Base-by-base conservation (phyloP, 1,140 invertebrate species). In the Bombus affinis region DNA sequence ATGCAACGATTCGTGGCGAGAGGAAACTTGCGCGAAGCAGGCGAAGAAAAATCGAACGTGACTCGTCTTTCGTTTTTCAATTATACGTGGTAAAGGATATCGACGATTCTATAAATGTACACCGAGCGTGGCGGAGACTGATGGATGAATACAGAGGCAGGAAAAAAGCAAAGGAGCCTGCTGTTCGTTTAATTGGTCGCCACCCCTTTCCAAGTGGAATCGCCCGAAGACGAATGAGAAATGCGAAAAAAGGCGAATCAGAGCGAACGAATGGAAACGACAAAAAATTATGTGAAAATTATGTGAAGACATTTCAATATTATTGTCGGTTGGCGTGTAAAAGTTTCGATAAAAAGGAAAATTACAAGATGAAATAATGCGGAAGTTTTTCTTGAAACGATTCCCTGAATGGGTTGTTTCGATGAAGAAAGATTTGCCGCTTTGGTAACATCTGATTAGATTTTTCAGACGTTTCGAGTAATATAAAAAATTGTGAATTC, bases 161-260 rank as follows among this genome's bases (percentile, higher is more conserved):
- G 81, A 47, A 85, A 87, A 57, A 81, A 77, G 65, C 59, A 37
- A 68, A 85, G 62, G 57, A 62, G 37, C 80, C 71, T 65, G 68
- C 25, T 47, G 53, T 75, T 85, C 78, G 62, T 85, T 81, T 76
- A 89, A 89, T 81, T 89, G 81, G 37, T 44, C 62, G 44, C 73
- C 72, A 74, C 72, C 73, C 73, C 18, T 74, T 18, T 5, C 8
- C 57, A 2, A 22, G 77, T 8, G 70, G 47, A 53, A 44, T 57
- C 68, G 44, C 5, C 10, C 39, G 28, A 9, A 37, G 59, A 44
- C 28, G 25, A 47, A 74, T 66, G 62, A 78, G 28, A 72, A 37
- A 76, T 32, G 59, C 78, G 53, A 62, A 59, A 68, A 62, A 62
- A 80, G 47, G 44, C 22, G 57, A 79, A 86, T 81, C 83, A 74